phyloP scores from a whole-genome alignment of 2,113 vertebrate genomes.

The Jacana jacana region DNA sequence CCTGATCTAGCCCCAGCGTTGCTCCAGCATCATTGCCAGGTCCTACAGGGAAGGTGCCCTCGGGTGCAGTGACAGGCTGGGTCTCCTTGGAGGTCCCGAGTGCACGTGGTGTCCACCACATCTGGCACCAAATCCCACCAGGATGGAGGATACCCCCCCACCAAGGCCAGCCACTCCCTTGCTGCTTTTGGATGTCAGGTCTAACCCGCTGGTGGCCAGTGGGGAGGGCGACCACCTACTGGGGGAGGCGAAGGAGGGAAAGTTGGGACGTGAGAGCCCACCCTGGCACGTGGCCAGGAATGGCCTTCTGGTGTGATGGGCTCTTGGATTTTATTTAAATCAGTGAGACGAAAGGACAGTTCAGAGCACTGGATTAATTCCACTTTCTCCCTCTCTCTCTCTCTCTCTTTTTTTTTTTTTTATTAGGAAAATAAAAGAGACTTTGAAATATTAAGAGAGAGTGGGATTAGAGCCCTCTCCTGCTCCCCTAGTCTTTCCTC shows the following conservation, averaged over 20 bases:
- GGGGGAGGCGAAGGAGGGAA: background rate
- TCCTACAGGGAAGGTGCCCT: background rate
- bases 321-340: constrained; percentile 96
- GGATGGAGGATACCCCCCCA: background rate
- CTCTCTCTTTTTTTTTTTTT: constrained; percentile 88
- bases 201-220: background rate
- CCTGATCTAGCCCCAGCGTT: background rate
- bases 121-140: background rate
- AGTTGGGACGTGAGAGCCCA: constrained; percentile 79
- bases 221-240: background rate
- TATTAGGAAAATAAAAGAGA: constrained; percentile 99
- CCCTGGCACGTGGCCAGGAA: constrained; percentile 81
- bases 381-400: constrained; percentile 77
- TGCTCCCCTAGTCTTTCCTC: constrained; percentile 93
- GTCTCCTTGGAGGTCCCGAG: accelerated
- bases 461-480: constrained; percentile 98
- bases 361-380: constrained; percentile 99
- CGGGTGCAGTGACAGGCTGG: background rate
- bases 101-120: accelerated
- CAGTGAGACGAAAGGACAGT: constrained; percentile 92
- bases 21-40: accelerated
- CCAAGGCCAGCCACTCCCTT: accelerated
- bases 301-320: constrained; percentile 83
- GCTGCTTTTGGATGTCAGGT: accelerated
- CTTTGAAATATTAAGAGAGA: constrained; percentile 99